Evolutionary conservation across 2,797 vertebrate species (phyloP), one percentile per base, ranked within the genome.

Genomic region (Bucorvus abyssinicus): DNA sequence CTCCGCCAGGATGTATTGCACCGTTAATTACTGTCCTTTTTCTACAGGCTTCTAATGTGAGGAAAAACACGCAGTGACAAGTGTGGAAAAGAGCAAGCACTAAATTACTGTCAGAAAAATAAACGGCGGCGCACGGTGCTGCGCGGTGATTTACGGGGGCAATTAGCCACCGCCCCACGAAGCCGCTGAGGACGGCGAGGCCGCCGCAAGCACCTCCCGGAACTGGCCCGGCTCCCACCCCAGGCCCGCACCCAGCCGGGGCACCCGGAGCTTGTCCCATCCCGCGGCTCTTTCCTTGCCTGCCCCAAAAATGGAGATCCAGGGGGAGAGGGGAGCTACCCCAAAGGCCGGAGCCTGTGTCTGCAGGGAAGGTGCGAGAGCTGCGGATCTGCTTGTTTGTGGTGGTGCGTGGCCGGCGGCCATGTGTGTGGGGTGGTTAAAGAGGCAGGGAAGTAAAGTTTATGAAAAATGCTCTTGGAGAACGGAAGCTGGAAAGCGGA

Each of bases 31-130:
- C 99, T 98, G 98, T 99, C 99, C 99, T 99, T 99, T 99, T 99
- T 98, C 99, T 98, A 98, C 98, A 98, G 98, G 98, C 98, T 99
- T 99, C 99, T 99, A 99, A 99, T 99, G 98, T 98, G 99, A 99
- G 98, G 99, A 99, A 99, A 99, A 99, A 99, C 99, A 99, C 97
- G 97, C 98, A 97, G 98, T 99, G 99, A 99, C 99, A 99, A 99
- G 99, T 99, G 99, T 99, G 99, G 99, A 99, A 99, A 99, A 99
- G 99, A 99, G 99, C 99, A 99, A 98, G 98, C 98, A 99, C 98
- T 99, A 99, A 99, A 99, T 99, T 99, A 99, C 99, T 99, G 99
- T 99, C 99, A 99, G 98, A 99, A 99, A 99, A 99, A 99, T 99
- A 99, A 99, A 99, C 99, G 99, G 98, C 98, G 98, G 98, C 98